A percentile compares a stretch with the other conserved stretches of the same genome.
Evolutionary conservation across 2,797 vertebrate species (phyloP).

Genomic region (Buphagus erythrorhynchus): DNA sequence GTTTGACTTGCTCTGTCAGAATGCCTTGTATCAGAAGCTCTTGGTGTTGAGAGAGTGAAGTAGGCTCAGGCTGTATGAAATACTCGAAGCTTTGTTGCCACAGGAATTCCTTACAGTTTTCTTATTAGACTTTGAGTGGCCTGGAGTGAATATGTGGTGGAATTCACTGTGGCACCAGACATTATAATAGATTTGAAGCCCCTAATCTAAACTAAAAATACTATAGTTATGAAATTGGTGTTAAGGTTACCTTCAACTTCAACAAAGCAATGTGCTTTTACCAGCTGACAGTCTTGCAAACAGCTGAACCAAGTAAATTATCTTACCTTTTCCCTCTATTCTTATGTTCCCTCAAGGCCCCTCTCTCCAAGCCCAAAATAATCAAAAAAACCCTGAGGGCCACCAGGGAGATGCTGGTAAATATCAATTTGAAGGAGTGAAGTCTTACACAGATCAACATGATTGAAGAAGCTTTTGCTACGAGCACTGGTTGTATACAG

Average conservation of each 20-base stretch:
- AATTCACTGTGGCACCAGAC: not conserved
- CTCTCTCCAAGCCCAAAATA: not conserved
- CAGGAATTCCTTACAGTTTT: not conserved
- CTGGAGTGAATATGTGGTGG: not conserved
- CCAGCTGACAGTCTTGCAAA: not conserved
- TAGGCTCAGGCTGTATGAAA: not conserved
- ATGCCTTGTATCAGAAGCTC: not conserved
- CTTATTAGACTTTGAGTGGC: not conserved
- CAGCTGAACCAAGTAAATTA: not conserved
- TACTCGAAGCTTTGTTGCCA: not conserved
- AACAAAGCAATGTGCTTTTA: not conserved
- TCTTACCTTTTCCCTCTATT: not conserved
- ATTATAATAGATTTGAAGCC: not conserved
- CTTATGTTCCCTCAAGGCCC: not conserved
- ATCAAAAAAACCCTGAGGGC: fast-evolving
- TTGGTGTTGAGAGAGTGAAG: not conserved
- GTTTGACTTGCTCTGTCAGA: not conserved
- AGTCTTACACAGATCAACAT: fast-evolving
- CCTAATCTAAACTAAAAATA: not conserved
- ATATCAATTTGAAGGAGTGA: not conserved
- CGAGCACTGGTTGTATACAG: not conserved
- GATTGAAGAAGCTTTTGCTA: not conserved
- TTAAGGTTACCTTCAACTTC: not conserved
- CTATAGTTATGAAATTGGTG: fast-evolving
- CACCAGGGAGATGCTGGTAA: not conserved